Percentiles rank a stretch among this genome's conserved stretches.
Conservation (phyloP, 37 sponge, comb jelly and placozoan species). For the Spongilla lacustris region DNA sequence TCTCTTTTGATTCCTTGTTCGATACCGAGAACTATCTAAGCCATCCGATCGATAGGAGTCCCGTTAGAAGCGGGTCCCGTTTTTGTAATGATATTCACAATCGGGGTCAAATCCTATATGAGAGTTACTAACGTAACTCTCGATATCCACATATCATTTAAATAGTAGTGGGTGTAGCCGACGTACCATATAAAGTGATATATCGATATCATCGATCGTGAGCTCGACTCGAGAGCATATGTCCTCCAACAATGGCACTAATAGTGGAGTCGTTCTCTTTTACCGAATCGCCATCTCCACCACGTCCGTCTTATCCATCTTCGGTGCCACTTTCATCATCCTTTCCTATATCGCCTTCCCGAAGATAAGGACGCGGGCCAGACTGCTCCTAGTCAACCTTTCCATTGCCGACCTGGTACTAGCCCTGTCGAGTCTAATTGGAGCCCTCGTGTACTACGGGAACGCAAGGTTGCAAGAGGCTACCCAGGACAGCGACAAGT, state of each 20-base stretch:
- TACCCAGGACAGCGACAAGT: not conserved
- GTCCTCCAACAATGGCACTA: not conserved
- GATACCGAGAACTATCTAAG: too few species aligned
- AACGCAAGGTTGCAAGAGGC: not conserved
- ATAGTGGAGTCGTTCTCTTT: not conserved
- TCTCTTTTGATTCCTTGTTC: too few species aligned
- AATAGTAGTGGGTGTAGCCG: too few species aligned
- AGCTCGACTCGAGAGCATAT: not conserved
- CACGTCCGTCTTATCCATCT: constrained; percentile 52
- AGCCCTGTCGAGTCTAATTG: constrained; percentile 55
- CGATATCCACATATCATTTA: too few species aligned
- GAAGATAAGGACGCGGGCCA: constrained; percentile 47
- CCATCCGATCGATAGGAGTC: too few species aligned
- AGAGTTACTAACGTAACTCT: too few species aligned
- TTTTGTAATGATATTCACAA: too few species aligned
- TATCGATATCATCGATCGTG: too few species aligned
- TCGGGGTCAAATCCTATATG: too few species aligned
- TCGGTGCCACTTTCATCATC: constrained; percentile 67
- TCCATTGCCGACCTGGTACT: constrained; percentile 68
- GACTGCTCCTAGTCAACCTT: constrained; percentile 66
- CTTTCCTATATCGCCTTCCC: constrained; percentile 58
- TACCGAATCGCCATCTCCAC: constrained; percentile 10
- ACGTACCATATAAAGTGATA: too few species aligned
- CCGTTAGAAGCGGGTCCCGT: too few species aligned
- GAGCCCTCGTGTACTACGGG: constrained; percentile 21